phyloP scores from a whole-genome alignment of 2,888 invertebrate genomes.

The Thymelicus lineola region DNA sequence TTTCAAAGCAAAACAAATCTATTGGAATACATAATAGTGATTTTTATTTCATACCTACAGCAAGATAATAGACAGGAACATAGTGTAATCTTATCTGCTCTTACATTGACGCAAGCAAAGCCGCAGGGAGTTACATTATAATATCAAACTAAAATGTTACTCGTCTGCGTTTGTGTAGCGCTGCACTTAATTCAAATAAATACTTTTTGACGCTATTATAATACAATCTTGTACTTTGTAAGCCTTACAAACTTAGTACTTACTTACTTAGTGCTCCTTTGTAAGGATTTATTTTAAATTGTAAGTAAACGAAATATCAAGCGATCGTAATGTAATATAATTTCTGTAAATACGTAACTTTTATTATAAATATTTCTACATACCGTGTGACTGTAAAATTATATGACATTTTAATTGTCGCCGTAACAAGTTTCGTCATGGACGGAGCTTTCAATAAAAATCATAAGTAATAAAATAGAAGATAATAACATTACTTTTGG shows the following conservation, averaged over 20 bases:
- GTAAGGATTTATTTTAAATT: background rate
- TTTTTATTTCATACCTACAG: no score
- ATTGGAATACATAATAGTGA: no score
- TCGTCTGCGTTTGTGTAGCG: background rate
- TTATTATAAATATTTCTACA: constrained; percentile 20
- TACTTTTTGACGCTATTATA: background rate
- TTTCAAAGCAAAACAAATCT: no score
- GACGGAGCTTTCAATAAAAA: background rate
- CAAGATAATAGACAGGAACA: no score
- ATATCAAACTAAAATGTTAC: no score
- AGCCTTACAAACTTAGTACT: no score
- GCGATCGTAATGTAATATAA: background rate
- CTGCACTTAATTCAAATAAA: background rate
- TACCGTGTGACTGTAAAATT: constrained; percentile 25
- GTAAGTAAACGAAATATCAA: background rate
- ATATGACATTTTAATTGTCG: constrained; percentile 3
- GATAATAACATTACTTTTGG: background rate
- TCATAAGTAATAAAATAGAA: constrained; percentile 2
- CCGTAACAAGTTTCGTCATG: background rate
- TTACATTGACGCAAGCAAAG: no score
- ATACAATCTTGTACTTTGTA: background rate
- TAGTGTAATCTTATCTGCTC: no score
- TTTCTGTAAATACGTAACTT: constrained; percentile 29
- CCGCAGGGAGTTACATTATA: no score
- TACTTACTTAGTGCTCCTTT: no score